Conservation (phyloP, 92 coral and sea anemone species). For the Actinostola sp. region DNA sequence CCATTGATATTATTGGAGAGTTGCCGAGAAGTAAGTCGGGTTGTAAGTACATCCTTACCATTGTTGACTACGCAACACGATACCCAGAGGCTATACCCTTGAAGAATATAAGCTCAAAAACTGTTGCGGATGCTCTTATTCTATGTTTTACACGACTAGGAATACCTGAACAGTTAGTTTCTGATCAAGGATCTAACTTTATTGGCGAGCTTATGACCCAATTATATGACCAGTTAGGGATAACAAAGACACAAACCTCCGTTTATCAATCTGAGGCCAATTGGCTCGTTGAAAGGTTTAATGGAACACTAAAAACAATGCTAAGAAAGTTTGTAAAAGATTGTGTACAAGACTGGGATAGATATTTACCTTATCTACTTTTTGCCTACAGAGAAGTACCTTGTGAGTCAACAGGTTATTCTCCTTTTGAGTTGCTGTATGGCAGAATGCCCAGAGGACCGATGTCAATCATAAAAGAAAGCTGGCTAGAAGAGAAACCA, state of each 20-base stretch:
- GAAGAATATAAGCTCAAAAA: too few relatives aligned
- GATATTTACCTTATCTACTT: constrained; percentile 29
- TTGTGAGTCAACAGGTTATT: constrained; percentile 57
- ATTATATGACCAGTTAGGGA: too few relatives aligned
- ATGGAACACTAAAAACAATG: constrained; percentile 51
- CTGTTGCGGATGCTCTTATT: too few relatives aligned
- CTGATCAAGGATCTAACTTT: too few relatives aligned
- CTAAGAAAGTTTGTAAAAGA: constrained; percentile 35
- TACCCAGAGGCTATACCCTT: constrained; percentile 13
- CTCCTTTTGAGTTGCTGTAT: constrained; percentile 59
- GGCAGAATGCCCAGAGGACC: constrained; percentile 41
- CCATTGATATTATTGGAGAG: constrained; percentile 47
- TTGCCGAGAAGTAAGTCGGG: constrained; percentile 35
- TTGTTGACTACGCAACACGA: constrained; percentile 34
- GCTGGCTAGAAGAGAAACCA: constrained; percentile 8
- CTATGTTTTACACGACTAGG: too few relatives aligned
- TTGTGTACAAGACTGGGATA: constrained; percentile 42
- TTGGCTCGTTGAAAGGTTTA: too few relatives aligned
- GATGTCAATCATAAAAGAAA: constrained; percentile 1
- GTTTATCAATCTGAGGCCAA: too few relatives aligned
- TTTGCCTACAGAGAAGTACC: constrained; percentile 46
- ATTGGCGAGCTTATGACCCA: too few relatives aligned
- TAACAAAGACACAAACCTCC: too few relatives aligned
- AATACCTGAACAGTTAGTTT: too few relatives aligned
- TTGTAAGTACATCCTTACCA: constrained; percentile 38